Conservation (phyloP, 2,888 invertebrate species). For the Lomographa bimaculata region DNA sequence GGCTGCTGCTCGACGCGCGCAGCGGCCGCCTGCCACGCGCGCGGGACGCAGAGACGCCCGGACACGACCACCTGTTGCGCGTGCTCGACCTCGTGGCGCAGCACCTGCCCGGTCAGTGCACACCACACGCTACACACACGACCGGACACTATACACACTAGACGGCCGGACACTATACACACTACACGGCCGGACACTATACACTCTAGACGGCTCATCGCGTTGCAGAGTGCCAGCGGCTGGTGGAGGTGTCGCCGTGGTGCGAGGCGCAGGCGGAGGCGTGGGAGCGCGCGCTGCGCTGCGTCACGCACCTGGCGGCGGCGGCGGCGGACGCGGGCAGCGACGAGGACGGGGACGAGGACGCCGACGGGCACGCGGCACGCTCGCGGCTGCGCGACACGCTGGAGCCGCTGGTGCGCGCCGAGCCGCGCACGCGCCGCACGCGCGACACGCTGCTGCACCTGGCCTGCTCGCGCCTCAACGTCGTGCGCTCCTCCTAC, state of each 20-base stretch:
- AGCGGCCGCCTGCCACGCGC: slow-evolving; percentile 81
- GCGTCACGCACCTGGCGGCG: slow-evolving; percentile 90
- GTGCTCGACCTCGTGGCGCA: slow-evolving; percentile 84
- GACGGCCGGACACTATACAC: too few species aligned
- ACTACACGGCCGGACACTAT: too few species aligned
- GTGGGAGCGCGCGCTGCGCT: slow-evolving; percentile 91
- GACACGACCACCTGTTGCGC: slow-evolving; percentile 62
- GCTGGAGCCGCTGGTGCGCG: slow-evolving; percentile 70
- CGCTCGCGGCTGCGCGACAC: slow-evolving; percentile 39
- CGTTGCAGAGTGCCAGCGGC: slow-evolving; percentile 85
- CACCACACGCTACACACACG: too few species aligned
- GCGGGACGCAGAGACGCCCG: slow-evolving; percentile 45
- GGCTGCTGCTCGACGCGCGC: slow-evolving; percentile 90
- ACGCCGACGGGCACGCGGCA: slow-evolving; percentile 59
- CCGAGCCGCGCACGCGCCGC: slow-evolving; percentile 87
- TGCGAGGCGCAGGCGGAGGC: slow-evolving; percentile 91
- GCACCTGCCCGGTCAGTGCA: slow-evolving; percentile 77
- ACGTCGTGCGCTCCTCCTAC: slow-evolving; percentile 90
- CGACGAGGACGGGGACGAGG: slow-evolving; percentile 56
- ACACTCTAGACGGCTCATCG: too few species aligned
- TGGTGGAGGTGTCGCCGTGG: slow-evolving; percentile 85
- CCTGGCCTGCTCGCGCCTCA: slow-evolving; percentile 89
- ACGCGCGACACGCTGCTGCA: slow-evolving; percentile 93
- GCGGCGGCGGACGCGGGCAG: slow-evolving; percentile 83
- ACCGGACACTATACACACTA: too few species aligned